Evolutionary conservation across 1,140 invertebrate species (phyloP).

Genomic region (Conus betulinus): DNA sequence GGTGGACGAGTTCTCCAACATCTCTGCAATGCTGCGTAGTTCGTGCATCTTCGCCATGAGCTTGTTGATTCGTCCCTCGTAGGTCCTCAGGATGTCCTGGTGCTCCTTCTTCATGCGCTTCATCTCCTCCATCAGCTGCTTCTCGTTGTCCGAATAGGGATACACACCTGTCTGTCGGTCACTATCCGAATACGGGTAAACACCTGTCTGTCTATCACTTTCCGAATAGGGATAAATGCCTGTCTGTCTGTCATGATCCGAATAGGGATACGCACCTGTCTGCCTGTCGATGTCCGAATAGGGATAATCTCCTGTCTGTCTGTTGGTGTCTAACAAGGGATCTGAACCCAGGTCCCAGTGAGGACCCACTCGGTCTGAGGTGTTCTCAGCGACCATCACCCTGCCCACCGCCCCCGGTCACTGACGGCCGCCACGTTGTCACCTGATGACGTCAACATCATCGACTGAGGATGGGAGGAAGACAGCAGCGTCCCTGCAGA

Average conservation of each 20-base stretch:
- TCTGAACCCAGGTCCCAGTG: neutral
- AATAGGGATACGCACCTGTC: no score
- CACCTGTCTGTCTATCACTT: slow-evolving; percentile 42
- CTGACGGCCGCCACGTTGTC: neutral
- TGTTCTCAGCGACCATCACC: slow-evolving; percentile 15
- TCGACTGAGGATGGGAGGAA: neutral
- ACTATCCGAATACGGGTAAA: slow-evolving; percentile 49
- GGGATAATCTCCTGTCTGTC: no score
- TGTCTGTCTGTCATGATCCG: slow-evolving; percentile 1
- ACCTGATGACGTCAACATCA: neutral
- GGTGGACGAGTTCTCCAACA: slow-evolving; percentile 71
- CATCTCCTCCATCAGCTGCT: slow-evolving; percentile 74
- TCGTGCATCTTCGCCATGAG: slow-evolving; percentile 74
- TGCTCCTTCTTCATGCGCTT: slow-evolving; percentile 71
- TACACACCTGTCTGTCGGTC: slow-evolving; percentile 49
- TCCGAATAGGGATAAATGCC: slow-evolving; percentile 47
- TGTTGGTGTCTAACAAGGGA: neutral
- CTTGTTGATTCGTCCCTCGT: slow-evolving; percentile 71
- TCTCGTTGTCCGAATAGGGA: slow-evolving; percentile 73
- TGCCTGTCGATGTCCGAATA: neutral
- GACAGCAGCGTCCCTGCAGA: neutral
- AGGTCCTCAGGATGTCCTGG: slow-evolving; percentile 63
- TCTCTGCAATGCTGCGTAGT: slow-evolving; percentile 69
- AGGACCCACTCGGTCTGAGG: neutral
- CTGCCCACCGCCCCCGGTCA: slow-evolving; percentile 37